Evolutionary conservation across 2,797 vertebrate genomes (phyloP), one percentile per base, ranked within the genome.

Genomic region (Varecia variegata): DNA sequence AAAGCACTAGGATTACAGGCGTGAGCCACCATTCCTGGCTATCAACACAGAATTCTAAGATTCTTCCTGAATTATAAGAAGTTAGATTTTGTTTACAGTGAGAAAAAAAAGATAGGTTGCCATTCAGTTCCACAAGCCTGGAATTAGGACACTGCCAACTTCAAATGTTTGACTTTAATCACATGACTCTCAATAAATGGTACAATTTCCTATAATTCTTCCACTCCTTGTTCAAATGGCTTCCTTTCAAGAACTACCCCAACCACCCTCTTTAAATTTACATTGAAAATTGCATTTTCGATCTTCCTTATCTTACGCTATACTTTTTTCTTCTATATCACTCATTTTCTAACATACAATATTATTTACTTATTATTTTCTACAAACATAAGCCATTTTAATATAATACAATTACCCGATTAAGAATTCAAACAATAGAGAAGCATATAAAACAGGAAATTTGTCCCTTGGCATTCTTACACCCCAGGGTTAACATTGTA

Each of bases 341-440:
- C 14, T 43, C 83, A 30, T 21, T 83, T 47, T n/a, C 71, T 73
- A 94, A 85, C 15, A 81, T 20, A 56, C 7, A 82, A 12, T 56
- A 65, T 56, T 56, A 84, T 58, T 88, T 95, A 90, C 47, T 65
- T n/a, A 65, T 58, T 74, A 38, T 67, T 79, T 93, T 67, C 68
- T 90, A 96, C 40, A 87, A 94, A 95, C 30, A 11, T 14, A 90
- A 15, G 32, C 4, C 52, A 86, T 30, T 88, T 95, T 65, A 93
- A 58, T 86, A 54, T 65, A 93, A 58, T 87, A 82, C 38, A 74
- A 82, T n/a, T 93, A 45, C 2, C 9, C 80, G 71, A 93, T 45
- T 88, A 96, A 94, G 95, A 95, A 83, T 52, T 88, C 70, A 94
- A 80, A 77, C 47, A 77, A 70, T 43, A 85, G 15, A 67, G 20